Evolutionary conservation across 2,797 vertebrate genomes (phyloP).

Genomic region (Mormyrus proboscirostris): DNA sequence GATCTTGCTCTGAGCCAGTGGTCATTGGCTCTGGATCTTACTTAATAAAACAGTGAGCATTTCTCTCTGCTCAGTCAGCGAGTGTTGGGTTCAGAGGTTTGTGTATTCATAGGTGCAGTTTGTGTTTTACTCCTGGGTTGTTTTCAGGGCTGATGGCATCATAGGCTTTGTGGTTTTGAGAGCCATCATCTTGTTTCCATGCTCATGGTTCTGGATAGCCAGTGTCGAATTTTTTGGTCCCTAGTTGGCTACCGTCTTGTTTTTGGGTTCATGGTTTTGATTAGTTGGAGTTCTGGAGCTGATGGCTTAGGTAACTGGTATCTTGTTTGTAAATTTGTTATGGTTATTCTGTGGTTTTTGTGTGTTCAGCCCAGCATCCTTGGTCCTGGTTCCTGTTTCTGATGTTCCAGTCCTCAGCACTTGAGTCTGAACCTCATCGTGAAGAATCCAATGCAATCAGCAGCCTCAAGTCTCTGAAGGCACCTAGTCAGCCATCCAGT

Average conservation of each 20-base stretch:
- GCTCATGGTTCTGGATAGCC: too few species aligned
- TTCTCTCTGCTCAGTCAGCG: not conserved
- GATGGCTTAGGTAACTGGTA: not conserved
- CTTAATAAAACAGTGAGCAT: not conserved
- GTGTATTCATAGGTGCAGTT: not conserved
- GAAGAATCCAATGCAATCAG: not conserved
- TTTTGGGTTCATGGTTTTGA: not conserved
- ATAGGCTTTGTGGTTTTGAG: not conserved
- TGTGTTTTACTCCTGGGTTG: not conserved
- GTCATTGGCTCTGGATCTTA: not conserved
- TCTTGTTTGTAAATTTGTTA: not conserved
- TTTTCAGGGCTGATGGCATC: not conserved
- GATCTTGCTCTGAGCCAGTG: not conserved
- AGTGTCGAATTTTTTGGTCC: not conserved
- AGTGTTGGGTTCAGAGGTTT: not conserved
- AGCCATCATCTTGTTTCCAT: not conserved
- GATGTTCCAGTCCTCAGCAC: not conserved
- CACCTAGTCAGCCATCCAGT: not conserved
- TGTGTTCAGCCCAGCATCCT: not conserved
- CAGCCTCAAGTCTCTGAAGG: not conserved
- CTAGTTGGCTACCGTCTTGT: not conserved
- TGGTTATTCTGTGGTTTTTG: not conserved
- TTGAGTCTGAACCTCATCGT: not conserved
- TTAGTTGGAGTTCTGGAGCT: not conserved
- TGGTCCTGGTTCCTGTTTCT: not conserved